phyloP scores from a whole-genome alignment of 2,113 vertebrate genomes.

The Tenebrosternarchus preto region DNA sequence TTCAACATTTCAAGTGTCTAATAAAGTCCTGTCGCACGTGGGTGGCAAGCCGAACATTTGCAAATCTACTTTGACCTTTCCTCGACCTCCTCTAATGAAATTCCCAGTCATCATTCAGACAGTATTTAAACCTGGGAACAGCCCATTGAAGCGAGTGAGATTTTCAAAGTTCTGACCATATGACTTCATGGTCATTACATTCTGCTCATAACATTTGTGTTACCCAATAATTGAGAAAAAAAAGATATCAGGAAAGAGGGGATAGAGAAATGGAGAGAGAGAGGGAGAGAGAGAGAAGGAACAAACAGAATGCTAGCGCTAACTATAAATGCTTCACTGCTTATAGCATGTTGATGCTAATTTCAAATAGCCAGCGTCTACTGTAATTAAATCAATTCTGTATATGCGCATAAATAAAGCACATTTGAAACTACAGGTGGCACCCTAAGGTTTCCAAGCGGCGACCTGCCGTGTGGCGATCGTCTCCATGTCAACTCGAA shows the following conservation, averaged over 20 bases:
- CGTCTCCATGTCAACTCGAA: too few species aligned
- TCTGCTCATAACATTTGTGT: constrained; percentile 27
- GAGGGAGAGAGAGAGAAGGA: constrained; percentile 7
- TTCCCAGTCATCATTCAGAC: constrained; percentile 45
- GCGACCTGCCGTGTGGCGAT: too few species aligned
- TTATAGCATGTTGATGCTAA: too few species aligned
- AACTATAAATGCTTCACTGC: too few species aligned
- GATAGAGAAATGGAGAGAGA: too few species aligned
- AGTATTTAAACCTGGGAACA: constrained; percentile 58
- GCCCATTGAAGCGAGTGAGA: constrained; percentile 33
- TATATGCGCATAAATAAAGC: too few species aligned
- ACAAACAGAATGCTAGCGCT: not conserved
- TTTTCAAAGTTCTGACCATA: constrained; percentile 45
- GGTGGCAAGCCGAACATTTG: constrained; percentile 47
- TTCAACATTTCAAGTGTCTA: constrained; percentile 51
- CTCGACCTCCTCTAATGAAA: constrained; percentile 50
- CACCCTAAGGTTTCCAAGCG: too few species aligned
- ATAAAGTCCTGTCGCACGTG: constrained; percentile 37
- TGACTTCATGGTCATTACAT: constrained; percentile 38
- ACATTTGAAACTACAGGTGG: too few species aligned
- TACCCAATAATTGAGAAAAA: constrained; percentile 34
- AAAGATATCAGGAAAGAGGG: not conserved
- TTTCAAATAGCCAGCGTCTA: too few species aligned
- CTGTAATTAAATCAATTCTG: too few species aligned
- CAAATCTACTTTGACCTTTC: constrained; percentile 55